Percentiles rank a stretch among this genome's conserved stretches.
Evolutionary conservation across 2,113 vertebrate genomes (phyloP).

Genomic region (Dipodomys stephensi): DNA sequence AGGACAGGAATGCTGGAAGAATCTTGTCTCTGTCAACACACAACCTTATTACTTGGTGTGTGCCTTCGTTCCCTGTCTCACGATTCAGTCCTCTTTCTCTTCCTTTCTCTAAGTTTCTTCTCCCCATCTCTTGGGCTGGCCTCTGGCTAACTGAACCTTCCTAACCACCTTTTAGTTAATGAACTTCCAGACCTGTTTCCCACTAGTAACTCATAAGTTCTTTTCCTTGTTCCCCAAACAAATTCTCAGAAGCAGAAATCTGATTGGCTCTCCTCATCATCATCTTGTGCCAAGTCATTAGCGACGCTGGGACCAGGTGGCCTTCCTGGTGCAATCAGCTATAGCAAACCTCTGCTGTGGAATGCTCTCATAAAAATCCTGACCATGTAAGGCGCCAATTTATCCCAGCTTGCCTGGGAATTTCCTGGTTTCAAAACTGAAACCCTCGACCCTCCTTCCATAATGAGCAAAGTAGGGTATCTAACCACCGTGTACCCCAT

Average conservation of each 20-base stretch:
- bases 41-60: not conserved
- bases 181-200: not conserved
- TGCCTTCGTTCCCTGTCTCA: not conserved
- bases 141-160: not conserved
- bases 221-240: not conserved
- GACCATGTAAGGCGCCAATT: not conserved
- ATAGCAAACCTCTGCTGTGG: not conserved
- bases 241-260: not conserved
- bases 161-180: not conserved
- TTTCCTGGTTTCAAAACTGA: slow-evolving; percentile 41
- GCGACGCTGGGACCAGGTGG: not conserved
- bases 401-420: not conserved
- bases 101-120: not conserved
- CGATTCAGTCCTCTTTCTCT: too few relatives aligned
- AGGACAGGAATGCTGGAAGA: not conserved
- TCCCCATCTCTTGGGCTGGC: not conserved
- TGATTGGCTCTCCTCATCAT: not conserved
- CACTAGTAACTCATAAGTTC: not conserved
- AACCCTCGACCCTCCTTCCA: not conserved
- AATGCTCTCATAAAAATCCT: not conserved
- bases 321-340: not conserved
- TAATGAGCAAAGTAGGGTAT: not conserved
- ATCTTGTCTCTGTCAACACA: not conserved
- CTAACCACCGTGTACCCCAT: not conserved
- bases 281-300: not conserved